These are phyloP conservation scores for Eretmodus cyanostictus DNA, from an alignment of 2,113 vertebrate genomes.

Conservation along the genomic window DNA sequence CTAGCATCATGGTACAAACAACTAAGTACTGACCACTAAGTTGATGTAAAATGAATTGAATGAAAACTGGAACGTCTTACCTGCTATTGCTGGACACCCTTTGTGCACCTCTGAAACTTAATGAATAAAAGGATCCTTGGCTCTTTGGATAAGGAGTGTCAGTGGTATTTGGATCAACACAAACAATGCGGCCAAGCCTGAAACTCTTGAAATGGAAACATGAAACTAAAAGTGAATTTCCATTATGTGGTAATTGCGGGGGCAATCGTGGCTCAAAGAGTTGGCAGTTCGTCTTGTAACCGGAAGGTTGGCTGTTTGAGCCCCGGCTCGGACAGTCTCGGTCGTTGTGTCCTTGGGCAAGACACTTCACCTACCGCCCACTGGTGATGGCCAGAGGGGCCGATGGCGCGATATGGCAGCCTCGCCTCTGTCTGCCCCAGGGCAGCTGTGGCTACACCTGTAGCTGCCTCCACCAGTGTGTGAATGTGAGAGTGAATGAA, in stretches of 20 bases:
- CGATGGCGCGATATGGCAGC: fast-evolving
- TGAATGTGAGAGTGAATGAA: too few relatives aligned
- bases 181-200: background rate
- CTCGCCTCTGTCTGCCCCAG: fast-evolving
- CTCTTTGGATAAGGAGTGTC: background rate
- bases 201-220: background rate
- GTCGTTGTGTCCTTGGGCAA: too few relatives aligned
- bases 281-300: too few relatives aligned
- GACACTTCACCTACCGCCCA: fast-evolving
- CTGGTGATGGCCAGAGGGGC: fast-evolving
- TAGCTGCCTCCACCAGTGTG: background rate
- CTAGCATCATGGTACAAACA: background rate
- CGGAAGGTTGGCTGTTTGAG: fast-evolving
- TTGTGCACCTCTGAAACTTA: background rate
- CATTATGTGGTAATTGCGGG: background rate
- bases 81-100: background rate
- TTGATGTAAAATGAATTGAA: background rate
- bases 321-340: fast-evolving
- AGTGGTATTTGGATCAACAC: fast-evolving
- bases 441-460: too few relatives aligned
- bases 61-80: background rate
- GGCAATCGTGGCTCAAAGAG: too few relatives aligned
- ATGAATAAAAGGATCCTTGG: background rate
- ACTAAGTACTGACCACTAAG: background rate
- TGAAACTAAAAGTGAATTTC: background rate